These are phyloP conservation scores for Phocoena phocoena DNA, from an alignment of 2,113 vertebrate genomes.

Conservation along the genomic window DNA sequence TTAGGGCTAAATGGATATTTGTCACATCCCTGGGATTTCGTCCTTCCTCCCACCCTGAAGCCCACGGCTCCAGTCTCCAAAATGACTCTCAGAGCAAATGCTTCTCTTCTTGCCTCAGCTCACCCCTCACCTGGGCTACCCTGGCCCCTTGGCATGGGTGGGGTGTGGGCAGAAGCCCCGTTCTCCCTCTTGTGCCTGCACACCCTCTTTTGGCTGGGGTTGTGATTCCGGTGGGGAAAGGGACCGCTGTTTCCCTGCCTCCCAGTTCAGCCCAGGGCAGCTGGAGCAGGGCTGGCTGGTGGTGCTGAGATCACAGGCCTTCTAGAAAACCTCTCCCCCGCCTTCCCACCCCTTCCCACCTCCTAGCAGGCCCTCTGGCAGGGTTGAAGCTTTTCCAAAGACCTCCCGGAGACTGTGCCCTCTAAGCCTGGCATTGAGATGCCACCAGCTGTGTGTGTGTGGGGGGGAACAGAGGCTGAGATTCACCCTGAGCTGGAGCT, in stretches of 20 bases:
- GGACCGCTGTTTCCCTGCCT: rapidly evolving
- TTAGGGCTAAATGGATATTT: not conserved
- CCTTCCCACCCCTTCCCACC: rapidly evolving
- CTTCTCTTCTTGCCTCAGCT: not conserved
- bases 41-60: not conserved
- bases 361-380: not conserved
- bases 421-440: slow-evolving; percentile 12
- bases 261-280: not conserved
- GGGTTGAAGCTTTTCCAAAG: not conserved
- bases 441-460: not conserved
- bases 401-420: not conserved
- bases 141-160: not conserved
- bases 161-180: not conserved
- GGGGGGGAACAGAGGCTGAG: not conserved
- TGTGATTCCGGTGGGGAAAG: not conserved
- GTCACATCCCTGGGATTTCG: not conserved
- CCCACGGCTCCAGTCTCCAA: not conserved
- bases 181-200: not conserved
- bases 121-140: not conserved
- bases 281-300: not conserved
- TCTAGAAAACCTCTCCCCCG: not conserved
- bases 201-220: not conserved
- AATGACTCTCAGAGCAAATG: not conserved
- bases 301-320: not conserved
- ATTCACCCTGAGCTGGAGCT: not conserved